Percentiles rank a stretch among this genome's conserved stretches.
Evolutionary conservation across 2,797 vertebrate genomes (phyloP).

Genomic region (Arrhamphus sclerolepis): DNA sequence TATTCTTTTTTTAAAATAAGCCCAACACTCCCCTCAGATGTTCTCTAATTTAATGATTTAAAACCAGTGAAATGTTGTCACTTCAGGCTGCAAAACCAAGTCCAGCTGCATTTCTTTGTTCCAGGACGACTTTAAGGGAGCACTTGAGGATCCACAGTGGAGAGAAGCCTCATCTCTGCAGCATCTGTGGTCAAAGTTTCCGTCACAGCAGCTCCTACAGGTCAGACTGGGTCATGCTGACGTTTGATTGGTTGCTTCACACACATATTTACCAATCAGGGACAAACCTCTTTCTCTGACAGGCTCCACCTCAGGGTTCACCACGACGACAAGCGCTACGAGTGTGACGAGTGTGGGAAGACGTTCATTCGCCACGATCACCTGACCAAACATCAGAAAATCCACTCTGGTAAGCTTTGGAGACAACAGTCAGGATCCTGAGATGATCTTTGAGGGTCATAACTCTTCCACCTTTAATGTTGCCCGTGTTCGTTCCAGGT

Average conservation of each 20-base stretch:
- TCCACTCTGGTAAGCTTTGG: conserved; percentile 90
- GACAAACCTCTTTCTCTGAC: background rate
- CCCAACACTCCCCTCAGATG: no score
- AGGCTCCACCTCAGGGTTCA: conserved; percentile 96
- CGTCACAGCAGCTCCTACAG: conserved; percentile 98
- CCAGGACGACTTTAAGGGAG: conserved; percentile 94
- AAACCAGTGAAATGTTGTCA: background rate
- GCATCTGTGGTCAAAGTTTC: conserved; percentile 98
- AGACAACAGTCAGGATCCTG: rapidly evolving
- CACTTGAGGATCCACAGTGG: conserved; percentile 98
- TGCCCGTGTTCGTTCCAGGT: conserved; percentile 71
- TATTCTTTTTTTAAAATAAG: background rate
- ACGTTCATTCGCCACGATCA: conserved; percentile 98
- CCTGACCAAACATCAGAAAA: conserved; percentile 97
- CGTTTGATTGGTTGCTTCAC: no score
- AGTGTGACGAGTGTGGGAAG: conserved; percentile 96
- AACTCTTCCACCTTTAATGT: background rate
- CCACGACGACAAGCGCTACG: conserved; percentile 96
- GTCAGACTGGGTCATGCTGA: conserved; percentile 62
- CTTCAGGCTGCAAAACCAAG: background rate
- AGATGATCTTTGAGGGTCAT: no score
- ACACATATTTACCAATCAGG: background rate
- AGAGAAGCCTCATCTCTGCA: conserved; percentile 97
- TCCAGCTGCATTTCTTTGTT: background rate
- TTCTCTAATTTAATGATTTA: background rate